Conservation (phyloP, 1,140 invertebrate species). For the Wasmannia auropunctata region DNA sequence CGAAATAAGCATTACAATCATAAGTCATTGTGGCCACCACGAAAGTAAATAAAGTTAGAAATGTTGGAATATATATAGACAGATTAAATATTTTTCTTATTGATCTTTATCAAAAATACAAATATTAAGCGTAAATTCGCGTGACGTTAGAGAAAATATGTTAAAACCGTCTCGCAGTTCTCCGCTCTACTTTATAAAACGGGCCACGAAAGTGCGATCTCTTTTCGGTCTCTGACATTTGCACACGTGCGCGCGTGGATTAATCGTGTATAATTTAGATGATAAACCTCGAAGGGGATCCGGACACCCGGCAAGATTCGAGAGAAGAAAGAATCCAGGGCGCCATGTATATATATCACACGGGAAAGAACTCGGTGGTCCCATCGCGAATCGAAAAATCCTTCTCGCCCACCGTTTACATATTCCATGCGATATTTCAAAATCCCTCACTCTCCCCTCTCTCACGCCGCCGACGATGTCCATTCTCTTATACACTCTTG, state of each 20-base stretch:
- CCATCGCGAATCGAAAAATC: conserved; percentile 49
- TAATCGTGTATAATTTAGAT: conserved; percentile 52
- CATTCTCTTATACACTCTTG: conserved; percentile 54
- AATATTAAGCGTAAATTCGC: not conserved
- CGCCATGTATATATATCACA: conserved; percentile 59
- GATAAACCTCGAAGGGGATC: conserved; percentile 12
- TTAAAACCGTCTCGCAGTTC: not conserved
- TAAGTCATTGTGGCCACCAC: not conserved
- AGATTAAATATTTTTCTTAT: not conserved
- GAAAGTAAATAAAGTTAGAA: not conserved
- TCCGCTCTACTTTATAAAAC: not conserved
- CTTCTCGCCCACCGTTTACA: conserved; percentile 61
- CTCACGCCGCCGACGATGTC: conserved; percentile 16
- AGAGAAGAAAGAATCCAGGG: conserved; percentile 33
- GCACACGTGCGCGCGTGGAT: not conserved
- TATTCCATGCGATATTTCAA: conserved; percentile 70
- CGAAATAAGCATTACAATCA: not conserved
- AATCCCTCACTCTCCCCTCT: conserved; percentile 48
- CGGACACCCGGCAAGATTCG: not conserved
- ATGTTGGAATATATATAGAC: not conserved
- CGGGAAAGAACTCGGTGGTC: conserved; percentile 47
- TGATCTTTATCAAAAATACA: not conserved
- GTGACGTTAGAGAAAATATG: not conserved
- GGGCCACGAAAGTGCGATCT: not conserved
- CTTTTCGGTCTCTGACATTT: not conserved